Base-by-base conservation (phyloP, 2,113 vertebrate species). In the Siphamia tubifer region DNA sequence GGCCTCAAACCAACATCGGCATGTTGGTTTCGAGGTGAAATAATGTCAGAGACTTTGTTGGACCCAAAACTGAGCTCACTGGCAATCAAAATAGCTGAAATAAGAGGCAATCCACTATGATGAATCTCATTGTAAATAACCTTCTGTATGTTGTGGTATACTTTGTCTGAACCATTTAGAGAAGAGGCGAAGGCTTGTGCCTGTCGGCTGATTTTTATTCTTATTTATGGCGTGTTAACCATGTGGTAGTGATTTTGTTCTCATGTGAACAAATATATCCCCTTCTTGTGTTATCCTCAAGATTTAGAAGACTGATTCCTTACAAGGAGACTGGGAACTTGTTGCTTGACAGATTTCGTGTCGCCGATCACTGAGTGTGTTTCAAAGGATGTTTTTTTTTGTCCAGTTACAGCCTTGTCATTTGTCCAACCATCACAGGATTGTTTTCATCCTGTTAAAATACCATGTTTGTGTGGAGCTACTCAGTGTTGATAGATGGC, bases 121-220 rank as follows among this genome's bases (percentile, higher is more conserved):
- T 65, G 44, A 52, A 64, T 66, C 35, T 61, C 8, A 6, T 19
- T 21, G 11, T 60, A 61, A 75, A 74, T 43, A 53, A 19, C 61
- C 44, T 64, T 12, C 38, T 65, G 39, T 47, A 21, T 52, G 56
- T 56, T 76, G 73, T 44, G 66, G 75, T 67, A 8, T 4, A 15
- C 45, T 72, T 66, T 53, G 76, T 82, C 77, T 45, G 43, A 74
- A 65, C 28, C 67, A n/a, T 58, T 87, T 78, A 74, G 58, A 16
- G 49, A 17, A 20, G 47, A 60, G 2, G 48, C 12, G 8, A 62
- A 57, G 11, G 9, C 36, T 47, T 20, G n/a, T 24, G 62, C 58
- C 32, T 47, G 34, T 51, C 13, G 20, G 39, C 1, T 25, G 5
- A 15, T 57, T 43, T 25, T 24, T 36, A 35, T 39, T 8, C 58